Conservation (phyloP, 2,797 vertebrate species). For the Eulemur mongoz region DNA sequence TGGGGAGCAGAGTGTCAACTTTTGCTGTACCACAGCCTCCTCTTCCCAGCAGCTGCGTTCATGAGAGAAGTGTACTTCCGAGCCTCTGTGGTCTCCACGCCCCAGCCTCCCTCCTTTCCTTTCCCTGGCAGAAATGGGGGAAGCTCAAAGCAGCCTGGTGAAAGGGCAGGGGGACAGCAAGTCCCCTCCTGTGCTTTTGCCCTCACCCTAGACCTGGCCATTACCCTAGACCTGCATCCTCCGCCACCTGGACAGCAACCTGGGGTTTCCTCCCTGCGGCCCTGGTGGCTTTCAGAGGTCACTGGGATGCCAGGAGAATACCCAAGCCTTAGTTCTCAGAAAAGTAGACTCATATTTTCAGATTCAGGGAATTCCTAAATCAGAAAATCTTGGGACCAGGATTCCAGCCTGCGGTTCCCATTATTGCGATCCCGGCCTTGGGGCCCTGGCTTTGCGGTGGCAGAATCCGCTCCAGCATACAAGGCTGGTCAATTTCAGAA, state of each 20-base stretch:
- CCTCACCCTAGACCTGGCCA: background rate
- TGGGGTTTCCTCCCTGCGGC: background rate
- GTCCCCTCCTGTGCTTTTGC: background rate
- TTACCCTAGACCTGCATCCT: background rate
- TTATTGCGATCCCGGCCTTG: rapidly evolving
- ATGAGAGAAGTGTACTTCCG: background rate
- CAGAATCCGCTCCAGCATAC: background rate
- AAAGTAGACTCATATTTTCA: constrained; percentile 36
- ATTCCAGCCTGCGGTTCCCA: background rate
- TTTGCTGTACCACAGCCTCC: background rate
- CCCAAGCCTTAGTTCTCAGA: background rate
- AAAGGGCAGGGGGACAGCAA: background rate
- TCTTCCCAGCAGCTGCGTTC: background rate
- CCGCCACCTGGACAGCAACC: background rate
- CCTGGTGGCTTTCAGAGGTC: background rate
- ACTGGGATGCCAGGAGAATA: background rate
- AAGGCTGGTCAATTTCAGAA: background rate
- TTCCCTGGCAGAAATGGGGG: background rate
- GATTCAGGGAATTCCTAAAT: constrained; percentile 9
- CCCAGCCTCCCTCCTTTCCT: background rate
- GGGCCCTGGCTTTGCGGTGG: background rate
- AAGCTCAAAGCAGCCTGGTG: background rate
- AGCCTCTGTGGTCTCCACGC: background rate
- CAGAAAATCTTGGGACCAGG: background rate
- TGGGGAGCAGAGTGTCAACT: background rate